Percentiles rank a stretch among this genome's conserved stretches.
phyloP scores from a whole-genome alignment of 2,113 vertebrate species.

The Passer montanus region DNA sequence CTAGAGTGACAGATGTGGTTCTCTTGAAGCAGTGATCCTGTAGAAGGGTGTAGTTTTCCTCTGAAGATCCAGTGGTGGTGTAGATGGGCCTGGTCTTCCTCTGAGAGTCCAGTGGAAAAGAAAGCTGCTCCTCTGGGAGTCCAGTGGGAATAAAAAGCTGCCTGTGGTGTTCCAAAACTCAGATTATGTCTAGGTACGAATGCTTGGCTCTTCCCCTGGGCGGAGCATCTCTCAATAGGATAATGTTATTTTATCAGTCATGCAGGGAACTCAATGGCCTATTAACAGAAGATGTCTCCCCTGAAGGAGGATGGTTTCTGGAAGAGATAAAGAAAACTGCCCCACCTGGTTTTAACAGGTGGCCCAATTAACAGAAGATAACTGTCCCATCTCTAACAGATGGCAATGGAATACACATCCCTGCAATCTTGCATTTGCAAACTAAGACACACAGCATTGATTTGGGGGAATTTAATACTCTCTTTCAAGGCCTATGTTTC shows the following conservation, averaged over 20 bases:
- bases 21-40: background rate
- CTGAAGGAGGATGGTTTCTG: background rate
- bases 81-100: background rate
- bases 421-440: background rate
- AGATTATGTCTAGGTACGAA: background rate
- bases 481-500: background rate
- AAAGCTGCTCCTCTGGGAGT: too few relatives aligned
- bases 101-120: background rate
- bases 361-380: background rate
- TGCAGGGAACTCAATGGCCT: background rate
- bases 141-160: background rate
- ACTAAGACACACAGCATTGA: background rate
- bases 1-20: background rate
- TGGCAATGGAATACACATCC: background rate
- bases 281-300: background rate
- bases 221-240: background rate
- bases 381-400: background rate
- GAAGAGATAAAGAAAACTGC: background rate
- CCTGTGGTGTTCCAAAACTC: background rate
- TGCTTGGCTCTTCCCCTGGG: background rate
- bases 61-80: background rate
- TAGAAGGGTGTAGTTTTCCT: background rate
- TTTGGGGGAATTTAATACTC: background rate
- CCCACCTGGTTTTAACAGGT: background rate
- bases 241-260: background rate